Base-by-base conservation (phyloP, 2,797 vertebrate species). In the Mormyrus proboscirostris region DNA sequence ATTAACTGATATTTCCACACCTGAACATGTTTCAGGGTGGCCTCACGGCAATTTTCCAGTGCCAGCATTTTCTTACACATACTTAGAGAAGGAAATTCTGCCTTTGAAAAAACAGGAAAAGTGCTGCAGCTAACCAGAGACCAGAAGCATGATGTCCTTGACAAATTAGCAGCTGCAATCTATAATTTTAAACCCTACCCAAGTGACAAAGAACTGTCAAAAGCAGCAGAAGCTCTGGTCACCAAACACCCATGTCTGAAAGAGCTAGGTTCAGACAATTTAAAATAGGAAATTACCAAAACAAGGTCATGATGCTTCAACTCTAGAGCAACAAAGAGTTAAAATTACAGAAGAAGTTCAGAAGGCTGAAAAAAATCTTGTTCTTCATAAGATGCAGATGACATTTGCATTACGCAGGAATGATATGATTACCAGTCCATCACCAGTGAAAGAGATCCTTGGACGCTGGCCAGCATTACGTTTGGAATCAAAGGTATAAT, bases 141-240 rank as follows among this genome's bases (percentile, higher is more conserved):
- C 2, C 91, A 92, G 89, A 93, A 92, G 1, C 91, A 92, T 79
- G 14, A 90, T 10, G 90, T 92, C 12, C 69, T 92, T 25, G 92
- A 93, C 47, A 90, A 33, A 25, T 59, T 92, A 87, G 90, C 89
- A 10, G 53, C 2, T 1, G 90, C 88, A 88, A 92, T 91, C 47
- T 53, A 91, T 84, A 89, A 88, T 25, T 92, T 88, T 25, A 93
- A 90, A 91, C 89, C 90, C 83, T 91, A 92, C 44, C 76, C 89
- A 2, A 89, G 55, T 41, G 89, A 91, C 49, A 91, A 59, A n/a
- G 87, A 93, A 0, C 6, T 91, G 38, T 89, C 89, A 73, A 3
- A 19, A 59, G 90, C 88, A 82, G 90, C 91, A 85, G 88, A 92
- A 84, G 91, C 91, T 51, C 90, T 90, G 88, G 50, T 91, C 51